Conservation (phyloP, 2,888 invertebrate species). For the Drosophila sordidula region DNA sequence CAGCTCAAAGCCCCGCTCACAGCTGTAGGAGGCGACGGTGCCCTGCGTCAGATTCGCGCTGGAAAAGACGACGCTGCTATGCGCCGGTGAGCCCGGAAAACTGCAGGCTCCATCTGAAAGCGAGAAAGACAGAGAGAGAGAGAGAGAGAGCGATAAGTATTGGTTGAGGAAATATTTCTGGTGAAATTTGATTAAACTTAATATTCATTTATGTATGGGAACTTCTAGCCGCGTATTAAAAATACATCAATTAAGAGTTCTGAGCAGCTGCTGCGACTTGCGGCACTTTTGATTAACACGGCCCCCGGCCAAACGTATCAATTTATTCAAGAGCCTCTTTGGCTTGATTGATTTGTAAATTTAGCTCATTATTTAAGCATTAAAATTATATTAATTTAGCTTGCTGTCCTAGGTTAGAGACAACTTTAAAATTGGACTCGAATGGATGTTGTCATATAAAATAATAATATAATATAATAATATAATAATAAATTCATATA, state of each 20-base stretch:
- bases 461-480: background rate
- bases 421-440: no score
- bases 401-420: no score
- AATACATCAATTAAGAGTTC: constrained; percentile 44
- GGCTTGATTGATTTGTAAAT: constrained; percentile 46
- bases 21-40: constrained; percentile 92
- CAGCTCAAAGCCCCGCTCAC: constrained; percentile 95
- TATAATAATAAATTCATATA: background rate
- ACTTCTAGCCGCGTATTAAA: constrained; percentile 33
- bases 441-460: background rate
- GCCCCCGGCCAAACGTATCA: constrained; percentile 1
- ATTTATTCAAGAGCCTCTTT: constrained; percentile 11
- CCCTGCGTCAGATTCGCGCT: constrained; percentile 86
- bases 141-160: constrained; percentile 16
- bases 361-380: constrained; percentile 1
- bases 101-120: constrained; percentile 87
- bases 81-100: constrained; percentile 96
- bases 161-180: constrained; percentile 35
- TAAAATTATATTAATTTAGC: background rate
- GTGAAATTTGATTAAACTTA: constrained; percentile 43
- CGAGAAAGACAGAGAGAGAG: constrained; percentile 2
- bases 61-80: constrained; percentile 92
- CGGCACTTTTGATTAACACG: constrained; percentile 6
- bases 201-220: constrained; percentile 44
- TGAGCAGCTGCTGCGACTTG: constrained; percentile 2